Base-by-base conservation (phyloP, 1,140 invertebrate genomes). In the Brachionus calyciflorus region DNA sequence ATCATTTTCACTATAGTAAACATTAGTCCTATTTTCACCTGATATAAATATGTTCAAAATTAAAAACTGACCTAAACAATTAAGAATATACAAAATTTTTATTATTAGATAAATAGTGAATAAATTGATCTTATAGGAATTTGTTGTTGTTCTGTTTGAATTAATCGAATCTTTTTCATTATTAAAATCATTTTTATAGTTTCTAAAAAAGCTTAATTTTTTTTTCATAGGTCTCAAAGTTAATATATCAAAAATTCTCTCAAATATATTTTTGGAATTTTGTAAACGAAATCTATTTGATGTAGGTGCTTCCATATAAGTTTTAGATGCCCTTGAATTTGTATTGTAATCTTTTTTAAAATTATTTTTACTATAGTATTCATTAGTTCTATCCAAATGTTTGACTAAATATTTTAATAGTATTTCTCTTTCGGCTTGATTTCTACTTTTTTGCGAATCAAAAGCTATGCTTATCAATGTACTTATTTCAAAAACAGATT, bases 371-470 rank as follows among this genome's bases (percentile, higher is more conserved):
- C 17, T 70, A 48, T 70, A 70, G 17, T 70, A 70, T 49, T 70
- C 41, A 33, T 51, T 70, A 3, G 65, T 51, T 49, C 84, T 79
- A 78, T 85, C 84, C 55, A 85, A 81, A 78, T 85, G 83, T 24
- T 81, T 80, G 51, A 84, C 83, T 7, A 85, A 79, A 73, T 84
- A 83, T 68, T 83, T 82, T 14, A 85, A 81, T 57, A 81, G 81
- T 78, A 81, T 81, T 33, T 81, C 80, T 28, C 83, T 70, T 28
- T 70, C 44, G 7, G 33, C 44, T 70, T 70, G 65, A 48, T 70
- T 48, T 7, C 48, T 21, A 49, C 44, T 28, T 28, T 70, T 49
- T 46, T 70, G 65, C 0, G 65, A 70, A 19, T 70, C 65, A 37
- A 49, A 70, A 37, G 69, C 69, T 9, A 51, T 17, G 14, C 30